Evolutionary conservation across 2,797 vertebrate species (phyloP).

Genomic region (Gallinago nigripennis): DNA sequence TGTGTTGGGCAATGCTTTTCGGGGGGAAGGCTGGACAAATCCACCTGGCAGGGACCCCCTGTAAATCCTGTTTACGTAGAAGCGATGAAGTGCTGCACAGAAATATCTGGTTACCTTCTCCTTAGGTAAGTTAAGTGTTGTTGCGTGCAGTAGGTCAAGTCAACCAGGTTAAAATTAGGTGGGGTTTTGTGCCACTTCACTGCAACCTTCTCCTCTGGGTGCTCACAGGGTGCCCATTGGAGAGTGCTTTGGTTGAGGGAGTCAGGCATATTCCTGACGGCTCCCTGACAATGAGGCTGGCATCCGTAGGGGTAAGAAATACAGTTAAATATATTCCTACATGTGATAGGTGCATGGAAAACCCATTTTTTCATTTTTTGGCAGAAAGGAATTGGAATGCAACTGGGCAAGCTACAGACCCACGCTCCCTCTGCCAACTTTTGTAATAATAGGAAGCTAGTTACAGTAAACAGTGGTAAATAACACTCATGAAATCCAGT

Average conservation of each 20-base stretch:
- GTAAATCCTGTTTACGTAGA: neutral
- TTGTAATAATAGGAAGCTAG: slow-evolving; percentile 72
- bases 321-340: slow-evolving; percentile 4
- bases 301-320: neutral
- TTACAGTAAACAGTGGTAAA: slow-evolving; percentile 74
- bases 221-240: neutral
- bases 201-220: neutral
- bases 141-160: neutral
- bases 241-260: neutral
- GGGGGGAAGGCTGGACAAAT: neutral
- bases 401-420: slow-evolving; percentile 64
- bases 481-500: slow-evolving; percentile 60
- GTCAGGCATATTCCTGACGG: neutral
- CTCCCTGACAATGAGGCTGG: neutral
- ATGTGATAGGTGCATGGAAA: slow-evolving; percentile 66
- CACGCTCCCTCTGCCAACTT: slow-evolving; percentile 54
- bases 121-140: neutral
- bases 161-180: neutral
- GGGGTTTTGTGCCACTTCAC: neutral
- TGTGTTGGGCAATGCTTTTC: fast-evolving
- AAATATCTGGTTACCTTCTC: neutral
- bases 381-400: slow-evolving; percentile 61
- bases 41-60: neutral
- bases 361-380: slow-evolving; percentile 63
- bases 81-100: neutral